phyloP scores from a whole-genome alignment of 2,888 invertebrate genomes.

The Gibbula magus region DNA sequence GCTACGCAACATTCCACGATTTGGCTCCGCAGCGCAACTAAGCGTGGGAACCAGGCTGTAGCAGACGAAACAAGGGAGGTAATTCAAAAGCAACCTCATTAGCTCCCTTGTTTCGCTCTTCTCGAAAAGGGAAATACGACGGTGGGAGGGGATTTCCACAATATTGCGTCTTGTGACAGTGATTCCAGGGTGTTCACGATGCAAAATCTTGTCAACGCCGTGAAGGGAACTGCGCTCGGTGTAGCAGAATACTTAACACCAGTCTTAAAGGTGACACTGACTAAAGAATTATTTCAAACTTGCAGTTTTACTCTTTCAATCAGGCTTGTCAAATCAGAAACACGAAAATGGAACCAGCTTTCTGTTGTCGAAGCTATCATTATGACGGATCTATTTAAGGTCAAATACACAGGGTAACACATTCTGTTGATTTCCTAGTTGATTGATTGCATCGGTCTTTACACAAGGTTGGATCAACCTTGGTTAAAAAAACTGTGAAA shows the following conservation, averaged over 20 bases:
- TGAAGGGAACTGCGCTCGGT: constrained; percentile 95
- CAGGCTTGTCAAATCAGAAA: not conserved
- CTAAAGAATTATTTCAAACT: not conserved
- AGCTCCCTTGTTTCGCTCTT: constrained; percentile 8
- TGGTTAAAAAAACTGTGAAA: no score
- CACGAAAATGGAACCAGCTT: no score
- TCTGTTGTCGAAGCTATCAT: no score
- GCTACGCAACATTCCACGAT: no score
- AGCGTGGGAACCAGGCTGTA: no score
- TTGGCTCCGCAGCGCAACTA: no score
- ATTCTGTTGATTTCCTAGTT: no score
- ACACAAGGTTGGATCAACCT: no score
- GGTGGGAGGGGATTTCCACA: constrained; percentile 25
- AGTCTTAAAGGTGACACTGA: constrained; percentile 87
- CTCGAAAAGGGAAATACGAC: not conserved
- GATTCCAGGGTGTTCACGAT: constrained; percentile 77
- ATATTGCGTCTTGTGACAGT: constrained; percentile 1
- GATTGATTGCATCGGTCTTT: no score
- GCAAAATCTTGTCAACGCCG: constrained; percentile 96
- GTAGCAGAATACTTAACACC: constrained; percentile 98
- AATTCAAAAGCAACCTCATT: not conserved
- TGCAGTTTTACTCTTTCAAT: no score
- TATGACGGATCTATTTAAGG: no score
- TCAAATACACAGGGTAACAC: no score
- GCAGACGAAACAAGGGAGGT: not conserved